phyloP scores from a whole-genome alignment of 2,113 vertebrate species.

The Vanacampus margaritifer region DNA sequence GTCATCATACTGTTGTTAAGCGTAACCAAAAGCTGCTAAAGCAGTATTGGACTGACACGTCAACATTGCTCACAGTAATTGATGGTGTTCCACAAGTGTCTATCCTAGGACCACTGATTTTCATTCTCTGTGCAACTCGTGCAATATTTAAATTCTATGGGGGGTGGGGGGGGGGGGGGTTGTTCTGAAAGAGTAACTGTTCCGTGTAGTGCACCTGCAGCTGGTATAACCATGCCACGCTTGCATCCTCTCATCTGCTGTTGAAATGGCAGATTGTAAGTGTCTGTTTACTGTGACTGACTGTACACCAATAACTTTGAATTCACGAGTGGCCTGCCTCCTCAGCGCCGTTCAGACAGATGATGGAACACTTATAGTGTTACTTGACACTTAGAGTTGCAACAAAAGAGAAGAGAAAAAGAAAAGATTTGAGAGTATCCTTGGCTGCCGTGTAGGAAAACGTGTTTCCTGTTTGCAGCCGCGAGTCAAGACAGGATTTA shows the following conservation, averaged over 20 bases:
- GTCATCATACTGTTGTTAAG: background rate
- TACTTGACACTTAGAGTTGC: background rate
- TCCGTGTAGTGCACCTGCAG: background rate
- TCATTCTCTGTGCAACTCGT: background rate
- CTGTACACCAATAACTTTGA: background rate
- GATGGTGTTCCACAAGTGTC: background rate
- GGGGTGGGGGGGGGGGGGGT: too few relatives aligned
- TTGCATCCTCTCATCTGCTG: background rate
- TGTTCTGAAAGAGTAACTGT: too few relatives aligned
- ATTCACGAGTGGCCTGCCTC: background rate
- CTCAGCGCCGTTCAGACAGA: background rate
- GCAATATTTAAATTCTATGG: background rate
- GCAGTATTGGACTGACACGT: background rate
- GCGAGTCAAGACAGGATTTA: background rate
- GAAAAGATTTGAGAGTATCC: background rate
- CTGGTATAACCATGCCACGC: background rate
- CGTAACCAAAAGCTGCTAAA: background rate
- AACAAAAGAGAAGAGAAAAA: background rate
- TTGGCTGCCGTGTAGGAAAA: slow-evolving; percentile 1
- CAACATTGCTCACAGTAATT: background rate
- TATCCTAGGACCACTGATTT: background rate
- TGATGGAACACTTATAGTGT: background rate
- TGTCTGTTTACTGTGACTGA: background rate
- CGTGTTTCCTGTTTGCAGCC: slow-evolving; percentile 6
- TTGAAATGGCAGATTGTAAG: background rate